Base-by-base conservation (phyloP, 2,888 invertebrate species). In the Conus canariensis region DNA sequence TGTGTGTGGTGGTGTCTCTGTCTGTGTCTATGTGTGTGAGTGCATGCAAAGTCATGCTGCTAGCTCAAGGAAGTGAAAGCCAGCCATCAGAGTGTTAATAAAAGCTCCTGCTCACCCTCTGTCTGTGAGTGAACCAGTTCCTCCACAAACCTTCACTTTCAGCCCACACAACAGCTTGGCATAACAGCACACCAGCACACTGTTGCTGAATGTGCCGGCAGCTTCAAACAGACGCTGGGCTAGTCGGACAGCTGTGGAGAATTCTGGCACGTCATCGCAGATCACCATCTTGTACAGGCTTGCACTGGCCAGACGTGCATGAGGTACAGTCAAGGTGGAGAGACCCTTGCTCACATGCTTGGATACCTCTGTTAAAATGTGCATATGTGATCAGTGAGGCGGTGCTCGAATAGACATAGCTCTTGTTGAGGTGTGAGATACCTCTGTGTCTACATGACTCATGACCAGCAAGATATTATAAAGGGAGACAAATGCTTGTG, bases 161-260 rank as follows among this genome's bases (percentile, higher is more conserved):
- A 87, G 74, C 12, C 87, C 87, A 45, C 87, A 87, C 87, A 87
- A 77, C 19, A 87, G 74, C 87, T 87, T 87, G 10, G 74, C 58
- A 58, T 74, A 87, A 74, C 87, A 87, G 70, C 74, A 14, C 10
- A 74, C n/a, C 5, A 87, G 58, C 4, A 58, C 56, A 14, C 3
- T 2, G 58, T 87, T 87, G 58, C 45, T 64, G 45, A 25, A 59
- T 0, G 70, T n/a, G n/a, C 74, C 70, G 4, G 56, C 56, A 30
- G 56, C 56, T 16, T 45, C 58, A 77, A 87, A 87, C 56, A 87
- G 87, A 10, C 8, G 25, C 45, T 87, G n/a, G 5, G 74, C 74
- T 58, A 87, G 87, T 25, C 22, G 56, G 7, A 87, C 14, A 16
- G 87, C 87, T 6, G 87, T 87, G 45, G 58, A 25, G 22, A 58